Conservation (phyloP, 2,113 vertebrate genomes). For the Mobula birostris region DNA sequence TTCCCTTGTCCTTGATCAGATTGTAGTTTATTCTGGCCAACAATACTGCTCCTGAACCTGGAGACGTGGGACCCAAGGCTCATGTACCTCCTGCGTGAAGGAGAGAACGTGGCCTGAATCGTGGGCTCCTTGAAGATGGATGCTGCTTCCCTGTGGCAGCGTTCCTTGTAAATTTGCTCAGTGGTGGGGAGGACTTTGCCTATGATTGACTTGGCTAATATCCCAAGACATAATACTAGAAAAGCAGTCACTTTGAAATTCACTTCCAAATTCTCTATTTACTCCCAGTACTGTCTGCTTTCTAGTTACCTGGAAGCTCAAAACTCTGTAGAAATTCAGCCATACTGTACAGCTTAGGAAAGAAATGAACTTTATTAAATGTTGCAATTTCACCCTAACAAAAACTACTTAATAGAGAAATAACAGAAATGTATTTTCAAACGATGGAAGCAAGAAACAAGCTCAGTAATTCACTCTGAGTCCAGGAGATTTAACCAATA, state of each 20-base stretch:
- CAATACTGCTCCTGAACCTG: too few relatives aligned
- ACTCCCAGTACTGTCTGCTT: background rate
- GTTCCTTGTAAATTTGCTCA: too few relatives aligned
- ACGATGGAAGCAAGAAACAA: background rate
- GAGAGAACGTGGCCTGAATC: too few relatives aligned
- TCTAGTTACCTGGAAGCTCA: background rate
- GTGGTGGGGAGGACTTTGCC: too few relatives aligned
- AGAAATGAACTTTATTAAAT: background rate
- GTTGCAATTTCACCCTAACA: background rate
- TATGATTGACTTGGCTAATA: too few relatives aligned
- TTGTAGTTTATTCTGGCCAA: too few relatives aligned
- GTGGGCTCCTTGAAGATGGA: too few relatives aligned
- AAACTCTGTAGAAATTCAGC: background rate
- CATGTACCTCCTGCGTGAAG: too few relatives aligned
- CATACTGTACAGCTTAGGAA: background rate
- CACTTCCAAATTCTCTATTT: background rate
- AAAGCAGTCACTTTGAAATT: background rate
- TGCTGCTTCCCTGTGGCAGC: too few relatives aligned
- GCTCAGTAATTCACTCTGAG: background rate
- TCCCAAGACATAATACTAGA: too few relatives aligned
- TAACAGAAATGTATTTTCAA: background rate
- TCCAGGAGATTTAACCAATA: background rate
- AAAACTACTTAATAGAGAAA: background rate
- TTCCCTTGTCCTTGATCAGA: too few relatives aligned
- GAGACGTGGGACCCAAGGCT: too few relatives aligned